Evolutionary conservation across 2,113 vertebrate species (phyloP).

Genomic region (Scatophagus argus): DNA sequence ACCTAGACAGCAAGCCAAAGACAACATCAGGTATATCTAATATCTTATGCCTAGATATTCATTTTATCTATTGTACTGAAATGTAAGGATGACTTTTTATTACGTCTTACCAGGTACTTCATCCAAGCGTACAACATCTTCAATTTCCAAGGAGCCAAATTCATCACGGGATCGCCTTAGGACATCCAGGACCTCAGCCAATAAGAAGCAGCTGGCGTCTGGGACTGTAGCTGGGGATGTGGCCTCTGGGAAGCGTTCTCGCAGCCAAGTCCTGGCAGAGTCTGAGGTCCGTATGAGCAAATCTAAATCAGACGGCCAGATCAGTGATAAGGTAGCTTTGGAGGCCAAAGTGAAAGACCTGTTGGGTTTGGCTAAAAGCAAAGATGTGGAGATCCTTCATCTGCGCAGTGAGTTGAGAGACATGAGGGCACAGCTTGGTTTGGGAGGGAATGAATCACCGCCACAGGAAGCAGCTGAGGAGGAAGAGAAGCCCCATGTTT

Average conservation of each 20-base stretch:
- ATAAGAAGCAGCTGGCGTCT: slow-evolving; percentile 86
- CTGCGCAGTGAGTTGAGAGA: slow-evolving; percentile 90
- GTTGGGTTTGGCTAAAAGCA: slow-evolving; percentile 90
- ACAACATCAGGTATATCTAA: slow-evolving; percentile 82
- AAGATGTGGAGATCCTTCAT: slow-evolving; percentile 93
- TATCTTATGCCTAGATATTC: background rate
- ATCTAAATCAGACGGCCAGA: slow-evolving; percentile 94
- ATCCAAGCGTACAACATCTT: slow-evolving; percentile 86
- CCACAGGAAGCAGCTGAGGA: slow-evolving; percentile 78
- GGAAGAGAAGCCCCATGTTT: slow-evolving; percentile 85
- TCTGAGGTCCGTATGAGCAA: slow-evolving; percentile 93
- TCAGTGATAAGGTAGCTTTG: slow-evolving; percentile 91
- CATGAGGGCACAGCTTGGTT: slow-evolving; percentile 91
- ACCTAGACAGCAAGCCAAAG: slow-evolving; percentile 88
- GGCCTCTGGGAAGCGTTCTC: slow-evolving; percentile 87
- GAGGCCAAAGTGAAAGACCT: slow-evolving; percentile 94
- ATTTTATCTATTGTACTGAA: background rate
- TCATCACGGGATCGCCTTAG: slow-evolving; percentile 90
- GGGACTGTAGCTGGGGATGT: slow-evolving; percentile 74
- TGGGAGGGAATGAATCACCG: slow-evolving; percentile 82
- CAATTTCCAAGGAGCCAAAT: slow-evolving; percentile 88
- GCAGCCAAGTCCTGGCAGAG: slow-evolving; percentile 84
- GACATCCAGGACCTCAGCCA: slow-evolving; percentile 87
- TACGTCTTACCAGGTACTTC: slow-evolving; percentile 74
- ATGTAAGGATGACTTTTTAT: slow-evolving; percentile 4